Percentiles rank a stretch among this genome's conserved stretches.
phyloP scores from a whole-genome alignment of 2,113 vertebrate species.

The Apteryx owenii region DNA sequence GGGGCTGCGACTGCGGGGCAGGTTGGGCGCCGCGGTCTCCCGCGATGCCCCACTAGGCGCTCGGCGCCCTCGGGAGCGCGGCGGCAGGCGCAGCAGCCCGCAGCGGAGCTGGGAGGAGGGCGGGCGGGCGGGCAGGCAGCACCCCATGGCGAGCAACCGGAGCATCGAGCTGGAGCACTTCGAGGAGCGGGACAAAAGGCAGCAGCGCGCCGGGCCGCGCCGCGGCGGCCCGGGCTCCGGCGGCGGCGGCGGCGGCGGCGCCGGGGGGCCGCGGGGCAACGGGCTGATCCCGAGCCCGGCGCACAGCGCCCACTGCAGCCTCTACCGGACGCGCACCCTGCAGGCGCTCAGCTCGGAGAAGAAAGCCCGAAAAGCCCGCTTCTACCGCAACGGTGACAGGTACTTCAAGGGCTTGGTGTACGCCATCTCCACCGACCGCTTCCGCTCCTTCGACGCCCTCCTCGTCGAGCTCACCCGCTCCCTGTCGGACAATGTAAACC shows the following conservation, averaged over 20 bases:
- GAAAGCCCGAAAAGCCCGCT: slow-evolving; percentile 93
- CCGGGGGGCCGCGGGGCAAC: slow-evolving; percentile 82
- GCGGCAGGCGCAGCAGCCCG: background rate
- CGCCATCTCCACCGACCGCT: slow-evolving; percentile 92
- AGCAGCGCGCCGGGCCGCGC: slow-evolving; percentile 76
- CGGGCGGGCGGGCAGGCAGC: background rate
- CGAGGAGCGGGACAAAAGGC: slow-evolving; percentile 90
- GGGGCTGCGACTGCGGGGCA: background rate
- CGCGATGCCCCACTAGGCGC: slow-evolving; percentile 23
- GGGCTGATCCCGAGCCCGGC: slow-evolving; percentile 93
- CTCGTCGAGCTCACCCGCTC: slow-evolving; percentile 95
- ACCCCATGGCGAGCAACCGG: slow-evolving; percentile 83
- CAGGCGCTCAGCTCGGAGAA: slow-evolving; percentile 96
- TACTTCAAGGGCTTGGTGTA: slow-evolving; percentile 97
- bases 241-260: slow-evolving; percentile 75
- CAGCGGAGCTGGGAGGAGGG: background rate
- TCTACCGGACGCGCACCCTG: slow-evolving; percentile 95
- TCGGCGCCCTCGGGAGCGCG: background rate
- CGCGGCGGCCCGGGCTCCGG: slow-evolving; percentile 77
- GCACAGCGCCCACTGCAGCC: slow-evolving; percentile 97
- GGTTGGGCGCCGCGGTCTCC: background rate
- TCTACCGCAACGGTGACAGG: slow-evolving; percentile 96
- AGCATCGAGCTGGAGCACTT: slow-evolving; percentile 96
- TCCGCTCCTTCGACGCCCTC: slow-evolving; percentile 93
- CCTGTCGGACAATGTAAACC: slow-evolving; percentile 93